phyloP scores from a whole-genome alignment of 2,888 invertebrate species.

The Diachrysia chrysitis region DNA sequence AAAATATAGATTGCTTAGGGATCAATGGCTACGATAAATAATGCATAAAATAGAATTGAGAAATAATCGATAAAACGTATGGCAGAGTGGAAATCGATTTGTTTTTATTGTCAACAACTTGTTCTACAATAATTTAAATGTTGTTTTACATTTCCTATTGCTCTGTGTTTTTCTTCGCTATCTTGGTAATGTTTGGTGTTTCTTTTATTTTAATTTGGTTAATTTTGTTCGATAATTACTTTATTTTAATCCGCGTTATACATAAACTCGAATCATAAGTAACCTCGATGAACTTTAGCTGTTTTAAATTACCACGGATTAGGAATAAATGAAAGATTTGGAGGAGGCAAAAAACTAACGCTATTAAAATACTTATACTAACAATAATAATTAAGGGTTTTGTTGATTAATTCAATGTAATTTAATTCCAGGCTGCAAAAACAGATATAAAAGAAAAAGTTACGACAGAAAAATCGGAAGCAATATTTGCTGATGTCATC shows the following conservation, averaged over 20 bases:
- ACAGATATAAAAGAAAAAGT: slow-evolving; percentile 18
- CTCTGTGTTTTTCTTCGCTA: slow-evolving; percentile 50
- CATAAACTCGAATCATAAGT: too few relatives aligned
- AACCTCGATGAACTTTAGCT: too few relatives aligned
- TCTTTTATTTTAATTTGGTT: slow-evolving; percentile 9
- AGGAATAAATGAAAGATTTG: too few relatives aligned
- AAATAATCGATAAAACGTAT: slow-evolving; percentile 56
- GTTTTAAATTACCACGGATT: too few relatives aligned
- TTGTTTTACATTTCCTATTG: slow-evolving; percentile 57
- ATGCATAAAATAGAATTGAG: slow-evolving; percentile 41
- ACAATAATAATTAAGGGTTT: too few relatives aligned
- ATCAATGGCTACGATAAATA: slow-evolving; percentile 20
- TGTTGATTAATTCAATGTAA: neutral
- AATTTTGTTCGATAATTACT: neutral
- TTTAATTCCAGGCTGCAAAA: slow-evolving; percentile 40
- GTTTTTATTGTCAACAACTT: slow-evolving; percentile 36
- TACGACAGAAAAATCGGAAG: slow-evolving; percentile 47
- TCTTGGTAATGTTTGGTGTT: slow-evolving; percentile 38
- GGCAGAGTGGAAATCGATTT: slow-evolving; percentile 43
- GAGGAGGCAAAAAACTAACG: neutral
- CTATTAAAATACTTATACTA: too few relatives aligned
- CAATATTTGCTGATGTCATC: slow-evolving; percentile 68
- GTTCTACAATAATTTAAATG: slow-evolving; percentile 64
- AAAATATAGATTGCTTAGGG: slow-evolving; percentile 5
- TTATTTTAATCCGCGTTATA: neutral